phyloP scores from a whole-genome alignment of 2,113 vertebrate species.

The Perognathus longimembris region DNA sequence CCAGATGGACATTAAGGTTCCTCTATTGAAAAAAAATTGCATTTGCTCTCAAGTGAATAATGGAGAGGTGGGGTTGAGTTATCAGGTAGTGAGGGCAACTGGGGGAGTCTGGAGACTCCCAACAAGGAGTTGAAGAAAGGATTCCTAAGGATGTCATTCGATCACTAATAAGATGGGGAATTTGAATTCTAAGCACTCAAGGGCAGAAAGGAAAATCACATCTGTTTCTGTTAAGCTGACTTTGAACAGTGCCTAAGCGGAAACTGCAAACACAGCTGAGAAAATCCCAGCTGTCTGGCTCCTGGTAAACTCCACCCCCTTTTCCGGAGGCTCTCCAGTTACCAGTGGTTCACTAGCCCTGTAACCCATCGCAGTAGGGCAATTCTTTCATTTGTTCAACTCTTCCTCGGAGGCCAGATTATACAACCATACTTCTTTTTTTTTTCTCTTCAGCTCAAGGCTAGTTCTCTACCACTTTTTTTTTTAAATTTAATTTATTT shows the following conservation, averaged over 20 bases:
- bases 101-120: not conserved
- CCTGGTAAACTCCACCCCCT: constrained; percentile 11
- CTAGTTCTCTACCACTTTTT: too few relatives aligned
- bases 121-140: not conserved
- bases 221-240: constrained; percentile 39
- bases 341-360: too few relatives aligned
- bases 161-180: not conserved
- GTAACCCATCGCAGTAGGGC: not conserved
- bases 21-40: not conserved
- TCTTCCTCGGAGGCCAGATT: constrained; percentile 38
- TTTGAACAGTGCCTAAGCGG: constrained; percentile 24
- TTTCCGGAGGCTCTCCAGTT: not conserved
- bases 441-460: too few relatives aligned
- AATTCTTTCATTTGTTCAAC: not conserved
- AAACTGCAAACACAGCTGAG: constrained; percentile 63
- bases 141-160: not conserved
- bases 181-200: not conserved
- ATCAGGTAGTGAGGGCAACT: not conserved
- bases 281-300: constrained; percentile 55
- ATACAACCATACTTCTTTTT: constrained; percentile 59
- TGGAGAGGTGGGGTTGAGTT: not conserved
- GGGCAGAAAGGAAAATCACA: not conserved
- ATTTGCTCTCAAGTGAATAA: not conserved
- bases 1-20: not conserved
- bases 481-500: too few relatives aligned